Base-by-base conservation (phyloP, 2,113 vertebrate species). In the Menidia beryllina region DNA sequence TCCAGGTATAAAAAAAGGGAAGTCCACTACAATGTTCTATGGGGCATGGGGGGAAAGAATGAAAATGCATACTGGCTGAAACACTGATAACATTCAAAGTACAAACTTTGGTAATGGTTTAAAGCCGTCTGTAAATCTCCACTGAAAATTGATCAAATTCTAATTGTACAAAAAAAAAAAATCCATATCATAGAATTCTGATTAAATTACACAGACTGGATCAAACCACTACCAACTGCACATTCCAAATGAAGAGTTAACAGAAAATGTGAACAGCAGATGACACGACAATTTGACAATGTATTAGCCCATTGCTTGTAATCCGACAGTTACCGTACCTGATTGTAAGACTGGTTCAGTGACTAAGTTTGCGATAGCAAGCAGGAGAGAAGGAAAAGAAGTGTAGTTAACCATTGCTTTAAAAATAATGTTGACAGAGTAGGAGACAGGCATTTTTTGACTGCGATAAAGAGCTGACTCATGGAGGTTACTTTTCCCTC, bases 301-400 rank as follows among this genome's bases (percentile, higher is more conserved):
- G n/a, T 10, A 57, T 75, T 50, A 54, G 62, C 83, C 68, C 79
- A 77, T 43, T 75, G 24, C 36, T 48, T 72, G 39, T 21, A 61
- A 63, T 68, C 62, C 53, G 34, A 53, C 73, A 75, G 72, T 86
- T 94, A 97, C 96, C 93, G 82, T 99, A 99, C 98, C 98, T 99
- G 98, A 99, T 95, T 99, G 98, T 66, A 99, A 95, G 67, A 96
- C 94, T 80, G 97, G 96, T 88, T 99, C 98, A 94, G 97, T 97
- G 92, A 98, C 98, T 99, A 93, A 94, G 5, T 93, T 92, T 72
- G 87, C 91, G 91, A 95, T 73, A 90, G 90, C 86, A 88, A 41
- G 48, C 55, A 75, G 73, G 54, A 79, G 77, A 88, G 45, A 88
- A 82, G 47, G 80, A 56, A 85, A 70, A 91, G 58, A 92, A 79